These are phyloP conservation scores for Ectropis grisescens DNA, from an alignment of 1,140 invertebrate genomes.

Conservation along the genomic window DNA sequence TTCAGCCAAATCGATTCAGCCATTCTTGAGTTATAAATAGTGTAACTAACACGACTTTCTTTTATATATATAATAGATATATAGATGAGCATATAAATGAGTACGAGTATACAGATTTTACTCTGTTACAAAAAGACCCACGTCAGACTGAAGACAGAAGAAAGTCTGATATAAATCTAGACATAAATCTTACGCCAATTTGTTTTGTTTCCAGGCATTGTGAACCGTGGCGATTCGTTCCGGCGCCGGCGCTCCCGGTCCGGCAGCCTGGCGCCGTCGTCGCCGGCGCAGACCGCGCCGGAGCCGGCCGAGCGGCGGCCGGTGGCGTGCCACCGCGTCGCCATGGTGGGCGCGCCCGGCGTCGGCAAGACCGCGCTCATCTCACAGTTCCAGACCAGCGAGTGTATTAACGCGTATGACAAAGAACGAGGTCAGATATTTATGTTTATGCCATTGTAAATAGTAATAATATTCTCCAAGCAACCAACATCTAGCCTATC, in stretches of 20 bases:
- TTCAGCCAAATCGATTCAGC: too few species aligned
- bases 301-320: slow-evolving; percentile 46
- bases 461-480: too few species aligned
- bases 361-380: slow-evolving; percentile 93
- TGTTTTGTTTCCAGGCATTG: slow-evolving; percentile 77
- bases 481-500: too few species aligned
- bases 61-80: too few species aligned
- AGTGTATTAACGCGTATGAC: slow-evolving; percentile 94
- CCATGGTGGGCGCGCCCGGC: slow-evolving; percentile 86
- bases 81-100: too few species aligned
- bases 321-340: slow-evolving; percentile 79
- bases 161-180: slow-evolving; percentile 7
- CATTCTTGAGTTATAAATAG: too few species aligned
- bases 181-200: too few species aligned
- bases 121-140: too few species aligned
- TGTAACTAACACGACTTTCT: too few species aligned
- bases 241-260: slow-evolving; percentile 82
- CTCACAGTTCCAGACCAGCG: slow-evolving; percentile 94
- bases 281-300: slow-evolving; percentile 49
- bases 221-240: slow-evolving; percentile 92
- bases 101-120: too few species aligned
- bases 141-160: too few species aligned
- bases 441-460: not conserved
- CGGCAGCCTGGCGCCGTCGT: slow-evolving; percentile 77
- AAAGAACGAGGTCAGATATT: slow-evolving; percentile 78